A percentile compares a stretch with the other conserved stretches of the same genome.
Conservation (phyloP, 2,888 invertebrate genomes). For the Carpatolechia fugitivella region DNA sequence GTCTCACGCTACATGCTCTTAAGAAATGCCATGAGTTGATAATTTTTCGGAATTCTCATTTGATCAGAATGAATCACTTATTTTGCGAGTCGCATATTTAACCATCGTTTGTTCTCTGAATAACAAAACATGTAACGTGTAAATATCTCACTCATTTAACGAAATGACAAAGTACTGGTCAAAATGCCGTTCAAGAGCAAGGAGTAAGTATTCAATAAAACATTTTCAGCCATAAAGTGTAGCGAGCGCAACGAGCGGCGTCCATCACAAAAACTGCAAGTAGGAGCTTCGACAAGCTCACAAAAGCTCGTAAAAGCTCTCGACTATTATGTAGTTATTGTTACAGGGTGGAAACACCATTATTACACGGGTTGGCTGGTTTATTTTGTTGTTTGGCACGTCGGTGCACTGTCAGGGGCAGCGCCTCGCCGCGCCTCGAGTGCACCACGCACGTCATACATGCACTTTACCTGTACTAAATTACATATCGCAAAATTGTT, state of each 20-base stretch:
- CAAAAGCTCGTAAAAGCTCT: conserved; percentile 79
- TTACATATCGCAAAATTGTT: conserved; percentile 9
- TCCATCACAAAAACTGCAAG: conserved; percentile 69
- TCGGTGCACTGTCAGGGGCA: conserved; percentile 35
- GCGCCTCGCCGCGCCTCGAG: conserved; percentile 18
- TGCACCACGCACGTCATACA: conserved; percentile 20
- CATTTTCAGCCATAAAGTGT: conserved; percentile 58
- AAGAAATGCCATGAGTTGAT: too few relatives aligned
- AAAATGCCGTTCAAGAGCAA: conserved; percentile 43
- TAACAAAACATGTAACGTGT: background rate
- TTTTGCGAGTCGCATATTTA: background rate
- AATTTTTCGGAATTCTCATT: background rate
- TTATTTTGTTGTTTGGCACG: conserved; percentile 71
- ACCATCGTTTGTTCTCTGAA: too few relatives aligned
- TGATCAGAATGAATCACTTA: conserved; percentile 26
- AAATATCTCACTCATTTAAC: conserved; percentile 37
- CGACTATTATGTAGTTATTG: conserved; percentile 79
- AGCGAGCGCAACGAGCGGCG: conserved; percentile 48
- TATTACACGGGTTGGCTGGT: conserved; percentile 68
- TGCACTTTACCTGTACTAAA: conserved; percentile 23
- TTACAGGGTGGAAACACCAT: conserved; percentile 78
- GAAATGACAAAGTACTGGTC: conserved; percentile 52
- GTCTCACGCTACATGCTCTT: conserved; percentile 28
- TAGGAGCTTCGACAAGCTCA: conserved; percentile 74
- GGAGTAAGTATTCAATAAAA: conserved; percentile 73